phyloP scores from a whole-genome alignment of 1,140 invertebrate genomes.

The Diachasma alloeum region DNA sequence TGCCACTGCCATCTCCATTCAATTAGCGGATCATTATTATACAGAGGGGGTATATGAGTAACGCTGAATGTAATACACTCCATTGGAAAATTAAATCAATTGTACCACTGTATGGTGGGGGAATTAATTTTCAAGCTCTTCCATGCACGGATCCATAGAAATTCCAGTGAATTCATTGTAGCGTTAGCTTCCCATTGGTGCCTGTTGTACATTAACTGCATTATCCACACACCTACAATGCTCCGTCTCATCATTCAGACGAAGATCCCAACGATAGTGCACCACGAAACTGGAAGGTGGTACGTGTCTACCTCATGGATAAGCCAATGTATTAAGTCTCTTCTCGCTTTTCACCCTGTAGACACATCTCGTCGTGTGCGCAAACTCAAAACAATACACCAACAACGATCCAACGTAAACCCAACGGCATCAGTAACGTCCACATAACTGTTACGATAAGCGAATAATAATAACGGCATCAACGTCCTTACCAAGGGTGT shows the following conservation, averaged over 20 bases:
- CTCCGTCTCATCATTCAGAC: not conserved
- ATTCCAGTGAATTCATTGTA: constrained; percentile 13
- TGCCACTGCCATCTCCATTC: constrained; percentile 4
- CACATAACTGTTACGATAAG: constrained; percentile 22
- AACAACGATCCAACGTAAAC: not conserved
- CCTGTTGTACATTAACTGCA: not conserved
- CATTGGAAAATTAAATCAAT: constrained; percentile 27
- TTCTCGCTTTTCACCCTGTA: not conserved
- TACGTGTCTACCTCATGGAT: not conserved
- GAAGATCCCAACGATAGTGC: not conserved
- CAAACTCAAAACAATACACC: constrained; percentile 1
- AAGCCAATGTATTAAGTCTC: constrained; percentile 3
- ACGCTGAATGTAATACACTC: constrained; percentile 22
- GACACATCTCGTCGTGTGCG: not conserved
- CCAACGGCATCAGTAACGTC: not conserved
- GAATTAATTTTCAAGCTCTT: constrained; percentile 24
- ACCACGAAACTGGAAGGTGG: not conserved
- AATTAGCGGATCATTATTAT: constrained; percentile 28
- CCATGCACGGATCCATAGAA: constrained; percentile 3
- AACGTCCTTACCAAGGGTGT: not conserved
- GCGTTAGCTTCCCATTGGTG: not conserved
- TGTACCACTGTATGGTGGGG: not conserved
- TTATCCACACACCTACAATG: not conserved
- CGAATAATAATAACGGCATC: constrained; percentile 25
- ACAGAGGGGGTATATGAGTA: constrained; percentile 22